phyloP scores from a whole-genome alignment of 2,888 invertebrate genomes.

The Drosophila quasianomalipes region DNA sequence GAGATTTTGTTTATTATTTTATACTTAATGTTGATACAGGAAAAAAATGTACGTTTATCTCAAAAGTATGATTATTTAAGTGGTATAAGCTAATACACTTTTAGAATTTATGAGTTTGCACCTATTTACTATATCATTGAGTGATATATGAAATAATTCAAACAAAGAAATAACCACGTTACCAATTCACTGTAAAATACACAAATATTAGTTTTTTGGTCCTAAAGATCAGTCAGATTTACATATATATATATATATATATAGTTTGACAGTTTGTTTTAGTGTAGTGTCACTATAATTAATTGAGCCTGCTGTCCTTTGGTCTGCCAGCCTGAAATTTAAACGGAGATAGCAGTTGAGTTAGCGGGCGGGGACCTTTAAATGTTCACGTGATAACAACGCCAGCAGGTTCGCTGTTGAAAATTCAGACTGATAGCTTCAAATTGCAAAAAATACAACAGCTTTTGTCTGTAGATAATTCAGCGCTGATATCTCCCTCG shows the following conservation, averaged over 20 bases:
- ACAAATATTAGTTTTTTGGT: background rate
- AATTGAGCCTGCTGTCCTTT: background rate
- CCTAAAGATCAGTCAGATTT: no score
- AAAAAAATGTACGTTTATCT: background rate
- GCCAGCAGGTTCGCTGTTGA: constrained; percentile 28
- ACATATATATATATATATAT: background rate
- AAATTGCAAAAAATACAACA: background rate
- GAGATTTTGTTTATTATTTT: background rate
- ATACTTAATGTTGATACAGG: background rate
- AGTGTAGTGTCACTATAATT: constrained; percentile 18
- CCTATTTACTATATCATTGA: background rate
- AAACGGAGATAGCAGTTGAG: constrained; percentile 12
- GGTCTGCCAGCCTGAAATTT: constrained; percentile 47
- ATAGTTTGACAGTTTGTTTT: background rate
- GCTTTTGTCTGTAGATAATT: background rate
- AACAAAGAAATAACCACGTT: background rate
- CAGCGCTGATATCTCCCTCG: constrained; percentile 26
- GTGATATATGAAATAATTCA: background rate
- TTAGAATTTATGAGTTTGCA: background rate
- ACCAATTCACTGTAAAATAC: background rate
- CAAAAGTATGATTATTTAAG: background rate
- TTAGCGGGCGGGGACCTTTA: background rate
- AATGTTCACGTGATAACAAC: constrained; percentile 9
- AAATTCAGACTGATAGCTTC: constrained; percentile 55
- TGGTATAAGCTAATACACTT: background rate